A percentile compares a stretch with the other conserved stretches of the same genome.
Evolutionary conservation across 2,888 invertebrate genomes (phyloP).

Genomic region (Plagiodera versicolora): DNA sequence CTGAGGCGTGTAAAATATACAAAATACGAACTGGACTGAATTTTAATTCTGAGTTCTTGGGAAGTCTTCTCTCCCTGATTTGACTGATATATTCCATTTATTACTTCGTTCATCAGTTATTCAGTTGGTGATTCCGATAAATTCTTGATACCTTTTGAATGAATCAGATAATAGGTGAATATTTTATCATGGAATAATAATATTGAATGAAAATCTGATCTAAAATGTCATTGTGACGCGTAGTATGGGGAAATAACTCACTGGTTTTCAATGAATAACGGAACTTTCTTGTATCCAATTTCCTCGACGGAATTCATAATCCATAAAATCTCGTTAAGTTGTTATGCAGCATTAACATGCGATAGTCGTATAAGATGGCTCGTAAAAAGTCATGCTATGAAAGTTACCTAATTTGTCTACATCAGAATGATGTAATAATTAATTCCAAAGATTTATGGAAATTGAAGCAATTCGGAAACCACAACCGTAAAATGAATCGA

Average conservation of each 20-base stretch:
- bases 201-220: too few relatives aligned
- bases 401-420: conserved; percentile 17
- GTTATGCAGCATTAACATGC: conserved; percentile 38
- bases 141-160: too few relatives aligned
- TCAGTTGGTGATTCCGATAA: too few relatives aligned
- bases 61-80: not conserved
- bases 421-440: not conserved
- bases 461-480: not conserved
- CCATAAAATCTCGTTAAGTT: conserved; percentile 38
- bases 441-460: not conserved
- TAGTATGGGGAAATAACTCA: not conserved
- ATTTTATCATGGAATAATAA: too few relatives aligned
- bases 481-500: not conserved
- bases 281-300: conserved; percentile 35
- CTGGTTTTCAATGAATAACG: conserved; percentile 21
- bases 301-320: conserved; percentile 39
- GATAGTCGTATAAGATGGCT: conserved; percentile 27
- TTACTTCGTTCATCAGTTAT: too few relatives aligned
- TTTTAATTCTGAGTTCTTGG: not conserved
- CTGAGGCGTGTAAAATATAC: not conserved
- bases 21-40: not conserved
- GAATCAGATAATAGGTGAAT: too few relatives aligned
- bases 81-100: too few relatives aligned
- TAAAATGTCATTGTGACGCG: too few relatives aligned
- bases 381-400: conserved; percentile 31